Evolutionary conservation across 2,113 vertebrate species (phyloP).

Genomic region (Chloropsis cyanopogon): DNA sequence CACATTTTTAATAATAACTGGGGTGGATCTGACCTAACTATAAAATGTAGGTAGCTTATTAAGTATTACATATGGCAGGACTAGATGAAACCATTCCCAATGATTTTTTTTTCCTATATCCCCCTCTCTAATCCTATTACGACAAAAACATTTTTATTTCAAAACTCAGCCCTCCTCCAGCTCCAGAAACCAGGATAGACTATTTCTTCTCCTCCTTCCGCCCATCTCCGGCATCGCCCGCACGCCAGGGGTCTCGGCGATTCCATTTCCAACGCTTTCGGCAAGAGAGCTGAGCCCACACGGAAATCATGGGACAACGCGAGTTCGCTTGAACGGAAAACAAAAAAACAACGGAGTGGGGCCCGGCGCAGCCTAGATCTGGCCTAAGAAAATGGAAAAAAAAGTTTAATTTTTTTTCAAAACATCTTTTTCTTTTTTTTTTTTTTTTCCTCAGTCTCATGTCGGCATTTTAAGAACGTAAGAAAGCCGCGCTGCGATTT

Average conservation of each 20-base stretch:
- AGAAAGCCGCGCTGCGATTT: conserved; percentile 14
- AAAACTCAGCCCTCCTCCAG: conserved; percentile 56
- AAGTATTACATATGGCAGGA: conserved; percentile 74
- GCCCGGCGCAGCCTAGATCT: conserved; percentile 49
- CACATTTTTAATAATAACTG: conserved; percentile 71
- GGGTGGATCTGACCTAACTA: conserved; percentile 71
- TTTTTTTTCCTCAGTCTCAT: neutral
- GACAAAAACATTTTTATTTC: conserved; percentile 66
- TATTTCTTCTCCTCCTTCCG: neutral
- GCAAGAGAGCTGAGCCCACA: conserved; percentile 56
- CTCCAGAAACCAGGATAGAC: conserved; percentile 35
- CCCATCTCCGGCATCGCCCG: conserved; percentile 19
- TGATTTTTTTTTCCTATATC: conserved; percentile 39
- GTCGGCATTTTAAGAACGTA: conserved; percentile 28
- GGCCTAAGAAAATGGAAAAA: conserved; percentile 61
- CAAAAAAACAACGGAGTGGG: conserved; percentile 18
- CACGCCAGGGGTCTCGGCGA: conserved; percentile 50
- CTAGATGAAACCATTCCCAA: conserved; percentile 69
- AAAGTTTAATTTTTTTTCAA: conserved; percentile 36
- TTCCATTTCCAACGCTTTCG: conserved; percentile 58
- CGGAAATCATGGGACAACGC: conserved; percentile 47
- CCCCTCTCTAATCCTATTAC: conserved; percentile 69
- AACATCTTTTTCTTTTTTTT: neutral
- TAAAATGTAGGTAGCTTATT: conserved; percentile 73
- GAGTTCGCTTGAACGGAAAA: conserved; percentile 52